Conservation (phyloP, 2,113 vertebrate genomes). For the Climacteris rufus region DNA sequence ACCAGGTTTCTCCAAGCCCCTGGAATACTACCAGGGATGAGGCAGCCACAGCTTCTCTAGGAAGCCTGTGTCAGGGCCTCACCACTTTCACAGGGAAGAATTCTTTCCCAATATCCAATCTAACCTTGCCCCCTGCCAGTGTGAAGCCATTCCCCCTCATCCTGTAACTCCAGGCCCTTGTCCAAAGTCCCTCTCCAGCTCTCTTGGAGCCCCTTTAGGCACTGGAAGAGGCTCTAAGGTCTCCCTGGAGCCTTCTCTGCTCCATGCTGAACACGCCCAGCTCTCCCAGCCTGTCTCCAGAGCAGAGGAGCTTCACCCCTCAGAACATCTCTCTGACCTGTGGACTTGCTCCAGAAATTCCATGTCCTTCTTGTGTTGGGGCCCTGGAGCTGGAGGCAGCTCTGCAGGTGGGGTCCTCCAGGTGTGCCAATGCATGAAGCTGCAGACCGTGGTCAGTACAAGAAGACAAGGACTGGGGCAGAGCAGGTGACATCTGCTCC, state of each 20-base stretch:
- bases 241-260: not conserved
- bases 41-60: not conserved
- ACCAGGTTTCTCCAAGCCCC: not conserved
- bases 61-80: not conserved
- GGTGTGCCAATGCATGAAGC: not conserved
- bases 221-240: accelerated
- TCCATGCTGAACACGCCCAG: not conserved
- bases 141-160: not conserved
- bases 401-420: not conserved
- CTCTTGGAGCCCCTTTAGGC: not conserved
- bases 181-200: not conserved
- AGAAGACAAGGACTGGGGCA: not conserved
- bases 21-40: not conserved
- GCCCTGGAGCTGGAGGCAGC: not conserved
- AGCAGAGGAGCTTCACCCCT: not conserved
- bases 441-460: not conserved
- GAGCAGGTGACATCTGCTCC: not conserved
- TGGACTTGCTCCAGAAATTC: not conserved
- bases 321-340: accelerated
- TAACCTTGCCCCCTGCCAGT: not conserved
- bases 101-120: not conserved
- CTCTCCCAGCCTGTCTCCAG: not conserved
- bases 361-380: not conserved
- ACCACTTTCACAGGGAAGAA: accelerated
- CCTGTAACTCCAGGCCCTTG: not conserved